Percentiles rank a stretch among this genome's conserved stretches.
Conservation (phyloP, 1,140 invertebrate genomes). For the Trachelipus rathkii region DNA sequence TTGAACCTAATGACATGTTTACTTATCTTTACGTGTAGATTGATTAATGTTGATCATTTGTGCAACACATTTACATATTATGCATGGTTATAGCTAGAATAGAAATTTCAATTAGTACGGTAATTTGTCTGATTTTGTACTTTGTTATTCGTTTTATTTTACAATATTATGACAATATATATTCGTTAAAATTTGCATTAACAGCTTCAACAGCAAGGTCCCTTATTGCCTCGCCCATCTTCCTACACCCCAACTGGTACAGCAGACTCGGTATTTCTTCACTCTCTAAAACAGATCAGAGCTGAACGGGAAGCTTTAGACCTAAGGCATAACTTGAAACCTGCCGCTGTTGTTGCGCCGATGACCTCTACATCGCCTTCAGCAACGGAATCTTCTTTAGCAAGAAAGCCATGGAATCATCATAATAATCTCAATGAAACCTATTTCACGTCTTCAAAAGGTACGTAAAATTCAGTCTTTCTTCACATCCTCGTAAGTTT, state of each 20-base stretch:
- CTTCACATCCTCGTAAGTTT: not conserved
- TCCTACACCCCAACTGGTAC: slow-evolving; percentile 34
- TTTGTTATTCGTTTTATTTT: not conserved
- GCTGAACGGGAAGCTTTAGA: slow-evolving; percentile 35
- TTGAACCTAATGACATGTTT: slow-evolving; percentile 12
- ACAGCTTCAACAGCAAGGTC: slow-evolving; percentile 30
- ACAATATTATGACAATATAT: slow-evolving; percentile 22
- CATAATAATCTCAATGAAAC: slow-evolving; percentile 28
- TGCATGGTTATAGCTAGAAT: not conserved
- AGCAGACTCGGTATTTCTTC: slow-evolving; percentile 34
- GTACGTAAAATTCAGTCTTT: not conserved
- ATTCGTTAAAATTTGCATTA: not conserved
- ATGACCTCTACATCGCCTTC: slow-evolving; percentile 30
- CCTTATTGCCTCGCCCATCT: slow-evolving; percentile 33
- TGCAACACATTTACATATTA: slow-evolving; percentile 21
- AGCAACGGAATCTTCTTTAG: not conserved
- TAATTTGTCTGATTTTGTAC: too few relatives aligned
- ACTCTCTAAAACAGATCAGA: slow-evolving; percentile 37
- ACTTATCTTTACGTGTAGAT: slow-evolving; percentile 2
- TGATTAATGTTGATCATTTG: slow-evolving; percentile 12
- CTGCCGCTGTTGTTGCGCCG: slow-evolving; percentile 30
- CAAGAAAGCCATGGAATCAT: slow-evolving; percentile 24
- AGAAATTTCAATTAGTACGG: too few relatives aligned
- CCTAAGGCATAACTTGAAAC: slow-evolving; percentile 37
- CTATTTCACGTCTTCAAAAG: slow-evolving; percentile 19